Evolutionary conservation across 2,797 vertebrate genomes (phyloP), one percentile per base, ranked within the genome.

Genomic region (Sebastes minor): DNA sequence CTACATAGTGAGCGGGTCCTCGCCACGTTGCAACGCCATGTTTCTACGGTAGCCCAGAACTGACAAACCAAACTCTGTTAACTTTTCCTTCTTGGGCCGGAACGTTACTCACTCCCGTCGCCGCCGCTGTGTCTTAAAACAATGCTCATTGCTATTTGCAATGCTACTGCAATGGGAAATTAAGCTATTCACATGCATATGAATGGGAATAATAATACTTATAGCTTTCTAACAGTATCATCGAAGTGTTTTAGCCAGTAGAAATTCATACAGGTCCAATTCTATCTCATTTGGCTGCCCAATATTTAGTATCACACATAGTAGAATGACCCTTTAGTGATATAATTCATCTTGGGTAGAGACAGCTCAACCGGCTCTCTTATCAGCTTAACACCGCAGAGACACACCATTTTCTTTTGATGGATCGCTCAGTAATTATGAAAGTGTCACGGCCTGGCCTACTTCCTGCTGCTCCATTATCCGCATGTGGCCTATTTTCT

Each of bases 401-500:
- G 49, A 0, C 49, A n/a, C 49, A n/a, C 49, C 20, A n/a, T n/a
- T 53, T 53, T 53, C 49, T 53, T 53, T 53, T 53, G 49, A 53
- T 53, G 49, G 49, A 53, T 53, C 20, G 8, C 46, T 20, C 46
- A 18, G 18, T 49, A 53, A n/a, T 53, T 53, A 53, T 53, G 49
- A n/a, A 53, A 53, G 49, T n/a, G 20, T 53, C 2, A 4, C 20
- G 9, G 53, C 53, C 53, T 82, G 88, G 66, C 83, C 81, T 67
- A 87, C 76, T 82, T 87, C 73, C 70, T 80, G 71, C 78, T 16
- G 78, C 78, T 86, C 80, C 74, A 57, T 87, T 82, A 89, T 85
- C 80, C 74, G 7, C 28, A 32, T 20, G 4, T 87, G 85, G 66
- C 88, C 83, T 86, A 82, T 73, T 89, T 46, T 84, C 70, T 81